Evolutionary conservation across 2,113 vertebrate species (phyloP).

Genomic region (Stigmatopora nigra): DNA sequence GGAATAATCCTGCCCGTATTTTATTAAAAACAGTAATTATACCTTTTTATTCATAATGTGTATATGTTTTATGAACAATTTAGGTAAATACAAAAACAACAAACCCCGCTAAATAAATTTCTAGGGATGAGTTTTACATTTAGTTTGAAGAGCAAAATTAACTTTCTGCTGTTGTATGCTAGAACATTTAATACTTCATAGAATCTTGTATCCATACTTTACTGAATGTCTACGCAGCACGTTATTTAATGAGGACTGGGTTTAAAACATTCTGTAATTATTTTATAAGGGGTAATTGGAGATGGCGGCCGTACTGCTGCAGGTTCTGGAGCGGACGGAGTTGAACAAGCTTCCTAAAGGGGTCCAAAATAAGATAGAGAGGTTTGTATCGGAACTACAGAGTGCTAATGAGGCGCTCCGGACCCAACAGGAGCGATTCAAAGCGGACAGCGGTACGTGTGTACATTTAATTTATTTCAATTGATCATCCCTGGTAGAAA

Average conservation of each 20-base stretch:
- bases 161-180: neutral
- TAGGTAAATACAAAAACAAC: neutral
- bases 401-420: conserved; percentile 78
- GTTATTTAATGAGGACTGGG: neutral
- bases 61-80: neutral
- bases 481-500: neutral
- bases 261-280: neutral
- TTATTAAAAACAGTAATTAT: too few species aligned
- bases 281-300: neutral
- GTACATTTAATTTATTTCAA: too few species aligned
- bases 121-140: neutral
- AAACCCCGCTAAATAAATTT: neutral
- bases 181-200: neutral
- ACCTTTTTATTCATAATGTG: fast-evolving
- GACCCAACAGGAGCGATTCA: conserved; percentile 80
- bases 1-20: neutral
- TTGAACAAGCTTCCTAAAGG: conserved; percentile 82
- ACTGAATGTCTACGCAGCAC: neutral
- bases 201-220: neutral
- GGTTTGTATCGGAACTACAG: conserved; percentile 82
- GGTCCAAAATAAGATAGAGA: conserved; percentile 84
- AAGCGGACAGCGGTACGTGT: conserved; percentile 84
- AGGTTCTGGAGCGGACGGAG: conserved; percentile 81
- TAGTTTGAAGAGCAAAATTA: conserved; percentile 27
- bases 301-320: conserved; percentile 88